Evolutionary conservation across 2,888 invertebrate genomes (phyloP).

Genomic region (Diarsia mendica): DNA sequence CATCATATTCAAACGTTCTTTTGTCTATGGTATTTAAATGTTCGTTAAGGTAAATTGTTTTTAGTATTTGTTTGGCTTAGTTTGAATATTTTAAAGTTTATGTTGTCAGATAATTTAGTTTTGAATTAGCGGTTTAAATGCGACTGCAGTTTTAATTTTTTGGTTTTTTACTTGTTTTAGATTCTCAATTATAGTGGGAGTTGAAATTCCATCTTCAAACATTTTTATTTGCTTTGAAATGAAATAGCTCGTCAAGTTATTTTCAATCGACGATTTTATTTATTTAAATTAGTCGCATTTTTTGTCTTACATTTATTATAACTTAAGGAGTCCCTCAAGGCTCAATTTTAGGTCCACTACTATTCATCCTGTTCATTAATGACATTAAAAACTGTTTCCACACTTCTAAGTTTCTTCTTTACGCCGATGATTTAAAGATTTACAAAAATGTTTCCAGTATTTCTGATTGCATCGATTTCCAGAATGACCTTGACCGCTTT

Average conservation of each 20-base stretch:
- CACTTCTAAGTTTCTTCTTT: too few relatives aligned
- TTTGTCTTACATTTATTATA: too few relatives aligned
- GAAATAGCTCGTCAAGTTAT: neutral
- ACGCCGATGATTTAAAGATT: too few relatives aligned
- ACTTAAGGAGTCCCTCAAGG: too few relatives aligned
- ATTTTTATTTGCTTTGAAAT: neutral
- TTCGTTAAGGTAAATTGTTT: slow-evolving; percentile 64
- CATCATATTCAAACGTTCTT: slow-evolving; percentile 52
- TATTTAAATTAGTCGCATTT: too few relatives aligned
- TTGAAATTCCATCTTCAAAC: neutral
- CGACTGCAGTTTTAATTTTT: neutral
- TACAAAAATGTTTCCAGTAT: too few relatives aligned
- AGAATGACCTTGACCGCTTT: too few relatives aligned
- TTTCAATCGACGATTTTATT: too few relatives aligned
- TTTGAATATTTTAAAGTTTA: slow-evolving; percentile 13
- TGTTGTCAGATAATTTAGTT: slow-evolving; percentile 2
- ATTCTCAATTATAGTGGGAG: neutral
- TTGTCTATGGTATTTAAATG: slow-evolving; percentile 49
- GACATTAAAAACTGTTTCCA: too few relatives aligned
- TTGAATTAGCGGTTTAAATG: neutral
- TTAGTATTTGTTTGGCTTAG: slow-evolving; percentile 24
- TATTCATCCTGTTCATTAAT: too few relatives aligned
- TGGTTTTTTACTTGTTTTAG: neutral
- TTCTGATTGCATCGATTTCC: too few relatives aligned
- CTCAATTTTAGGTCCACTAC: too few relatives aligned